Percentiles rank a stretch among this genome's conserved stretches.
Conservation (phyloP, 2,888 invertebrate species). For the Hyles lineata region DNA sequence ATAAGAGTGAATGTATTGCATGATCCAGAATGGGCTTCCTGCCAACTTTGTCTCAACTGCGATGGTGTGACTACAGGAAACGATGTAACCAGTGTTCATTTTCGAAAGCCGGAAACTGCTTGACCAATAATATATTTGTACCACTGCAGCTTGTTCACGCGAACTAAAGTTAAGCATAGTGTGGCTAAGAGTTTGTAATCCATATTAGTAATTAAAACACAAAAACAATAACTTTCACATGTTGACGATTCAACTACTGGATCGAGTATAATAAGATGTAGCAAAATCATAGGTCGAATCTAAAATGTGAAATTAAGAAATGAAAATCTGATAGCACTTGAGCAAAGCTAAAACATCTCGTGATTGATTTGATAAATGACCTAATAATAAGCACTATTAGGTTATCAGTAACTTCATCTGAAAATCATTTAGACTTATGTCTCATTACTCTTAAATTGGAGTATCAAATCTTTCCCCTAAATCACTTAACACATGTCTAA, state of each 20-base stretch:
- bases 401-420: too few relatives aligned
- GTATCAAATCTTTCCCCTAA: not conserved
- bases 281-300: too few relatives aligned
- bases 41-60: not conserved
- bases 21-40: not conserved
- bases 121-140: slow-evolving; percentile 10
- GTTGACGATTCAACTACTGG: too few relatives aligned
- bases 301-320: too few relatives aligned
- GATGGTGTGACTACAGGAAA: not conserved
- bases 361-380: too few relatives aligned
- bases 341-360: too few relatives aligned
- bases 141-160: not conserved
- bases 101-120: not conserved
- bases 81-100: not conserved
- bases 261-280: too few relatives aligned
- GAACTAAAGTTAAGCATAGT: not conserved
- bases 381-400: too few relatives aligned
- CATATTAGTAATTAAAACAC: not conserved
- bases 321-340: too few relatives aligned
- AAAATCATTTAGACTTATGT: too few relatives aligned
- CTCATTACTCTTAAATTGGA: too few relatives aligned
- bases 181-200: not conserved
- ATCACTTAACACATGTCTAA: not conserved
- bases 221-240: not conserved
- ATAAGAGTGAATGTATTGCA: too few relatives aligned